These are phyloP conservation scores for Prionailurus bengalensis DNA, from an alignment of 2,113 vertebrate species.

Conservation along the genomic window DNA sequence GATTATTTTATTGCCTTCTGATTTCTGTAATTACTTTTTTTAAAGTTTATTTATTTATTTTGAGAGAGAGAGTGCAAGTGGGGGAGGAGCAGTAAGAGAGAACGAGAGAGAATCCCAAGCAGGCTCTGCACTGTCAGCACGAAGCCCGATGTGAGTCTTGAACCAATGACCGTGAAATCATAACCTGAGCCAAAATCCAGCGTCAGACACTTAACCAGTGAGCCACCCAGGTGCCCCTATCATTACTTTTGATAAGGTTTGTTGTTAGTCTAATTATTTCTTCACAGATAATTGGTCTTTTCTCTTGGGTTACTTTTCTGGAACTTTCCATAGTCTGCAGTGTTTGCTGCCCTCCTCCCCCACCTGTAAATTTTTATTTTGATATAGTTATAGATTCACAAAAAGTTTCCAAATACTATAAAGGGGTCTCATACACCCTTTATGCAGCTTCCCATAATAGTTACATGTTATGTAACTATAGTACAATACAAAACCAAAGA, in stretches of 20 bases:
- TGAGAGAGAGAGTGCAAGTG: too few species aligned
- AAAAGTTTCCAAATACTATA: conserved; percentile 6
- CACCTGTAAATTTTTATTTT: not conserved
- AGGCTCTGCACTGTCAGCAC: too few species aligned
- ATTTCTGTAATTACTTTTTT: conserved; percentile 24
- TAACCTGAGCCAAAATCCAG: too few species aligned
- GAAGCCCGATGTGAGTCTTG: too few species aligned
- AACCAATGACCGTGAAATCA: too few species aligned
- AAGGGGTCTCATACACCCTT: not conserved
- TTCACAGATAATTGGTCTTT: not conserved
- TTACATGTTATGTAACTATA: not conserved
- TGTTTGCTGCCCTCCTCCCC: not conserved
- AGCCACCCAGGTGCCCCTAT: not conserved
- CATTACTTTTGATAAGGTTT: not conserved
- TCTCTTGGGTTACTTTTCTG: not conserved
- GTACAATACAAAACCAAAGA: not conserved
- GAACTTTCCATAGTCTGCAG: not conserved
- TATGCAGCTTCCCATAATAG: not conserved
- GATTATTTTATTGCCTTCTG: not conserved
- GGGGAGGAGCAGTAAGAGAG: too few species aligned
- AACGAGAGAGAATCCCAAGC: too few species aligned
- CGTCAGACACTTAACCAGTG: too few species aligned
- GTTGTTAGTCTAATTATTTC: not conserved
- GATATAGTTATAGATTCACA: not conserved
- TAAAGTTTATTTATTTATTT: too few species aligned